Percentiles rank a stretch among this genome's conserved stretches.
These are phyloP conservation scores for Trichopoda pennipes DNA, from an alignment of 2,888 invertebrate genomes.

Conservation along the genomic window DNA sequence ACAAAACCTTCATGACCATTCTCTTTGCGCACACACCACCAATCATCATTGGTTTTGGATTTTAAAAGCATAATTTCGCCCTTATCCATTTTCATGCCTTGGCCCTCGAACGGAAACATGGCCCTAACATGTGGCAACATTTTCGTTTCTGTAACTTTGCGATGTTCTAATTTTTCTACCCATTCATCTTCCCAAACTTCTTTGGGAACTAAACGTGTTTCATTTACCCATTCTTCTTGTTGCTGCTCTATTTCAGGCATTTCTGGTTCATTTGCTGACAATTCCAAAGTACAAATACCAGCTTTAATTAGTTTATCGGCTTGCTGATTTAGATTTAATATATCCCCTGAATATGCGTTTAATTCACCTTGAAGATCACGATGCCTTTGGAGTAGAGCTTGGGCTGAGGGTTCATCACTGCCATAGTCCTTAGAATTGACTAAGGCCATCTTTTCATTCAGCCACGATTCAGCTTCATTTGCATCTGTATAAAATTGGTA, in stretches of 20 bases:
- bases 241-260: slow-evolving; percentile 84
- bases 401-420: slow-evolving; percentile 94
- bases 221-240: slow-evolving; percentile 89
- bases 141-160: slow-evolving; percentile 92
- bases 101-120: slow-evolving; percentile 94
- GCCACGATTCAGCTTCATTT: slow-evolving; percentile 98
- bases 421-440: slow-evolving; percentile 95
- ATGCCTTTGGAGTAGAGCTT: slow-evolving; percentile 93
- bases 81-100: slow-evolving; percentile 95
- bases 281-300: slow-evolving; percentile 84
- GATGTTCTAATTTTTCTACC: slow-evolving; percentile 90
- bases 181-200: slow-evolving; percentile 97
- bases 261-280: slow-evolving; percentile 84
- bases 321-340: slow-evolving; percentile 89
- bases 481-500: slow-evolving; percentile 99
- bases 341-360: slow-evolving; percentile 92
- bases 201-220: slow-evolving; percentile 91
- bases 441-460: slow-evolving; percentile 96
- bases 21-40: slow-evolving; percentile 98
- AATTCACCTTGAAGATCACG: slow-evolving; percentile 93
- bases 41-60: slow-evolving; percentile 97
- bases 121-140: slow-evolving; percentile 93
- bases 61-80: slow-evolving; percentile 95
- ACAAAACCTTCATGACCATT: slow-evolving; percentile 97
- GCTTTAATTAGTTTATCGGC: slow-evolving; percentile 88